Conservation (phyloP, 2,113 vertebrate species). For the Sapajus apella region DNA sequence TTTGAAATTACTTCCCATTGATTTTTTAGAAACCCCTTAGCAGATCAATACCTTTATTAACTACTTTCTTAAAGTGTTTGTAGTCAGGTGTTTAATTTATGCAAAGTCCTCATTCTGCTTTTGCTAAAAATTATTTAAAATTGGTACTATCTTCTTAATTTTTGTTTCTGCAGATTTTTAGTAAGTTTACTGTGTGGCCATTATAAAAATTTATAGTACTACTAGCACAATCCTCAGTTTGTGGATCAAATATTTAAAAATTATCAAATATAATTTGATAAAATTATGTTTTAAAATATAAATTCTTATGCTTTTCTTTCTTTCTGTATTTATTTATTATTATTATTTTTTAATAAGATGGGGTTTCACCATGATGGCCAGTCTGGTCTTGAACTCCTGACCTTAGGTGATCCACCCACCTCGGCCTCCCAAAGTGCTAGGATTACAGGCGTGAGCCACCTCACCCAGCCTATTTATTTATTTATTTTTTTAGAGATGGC, state of each 20-base stretch:
- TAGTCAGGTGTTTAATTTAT: constrained; percentile 11
- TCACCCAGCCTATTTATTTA: no score
- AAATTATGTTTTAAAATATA: not conserved
- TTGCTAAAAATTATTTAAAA: constrained; percentile 37
- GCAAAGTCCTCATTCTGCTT: not conserved
- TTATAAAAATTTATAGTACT: constrained; percentile 42
- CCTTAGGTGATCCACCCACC: no score
- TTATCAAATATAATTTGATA: not conserved
- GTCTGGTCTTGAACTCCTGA: no score
- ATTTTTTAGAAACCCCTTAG: not conserved
- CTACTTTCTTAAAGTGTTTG: not conserved
- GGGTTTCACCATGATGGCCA: no score
- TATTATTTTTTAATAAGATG: no score
- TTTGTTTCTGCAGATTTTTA: constrained; percentile 30
- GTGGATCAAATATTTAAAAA: constrained; percentile 12
- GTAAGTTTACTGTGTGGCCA: not conserved
- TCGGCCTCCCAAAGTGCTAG: no score
- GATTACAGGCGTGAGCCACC: no score
- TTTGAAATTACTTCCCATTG: not conserved
- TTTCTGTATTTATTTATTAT: no score
- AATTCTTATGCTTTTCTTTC: not conserved
- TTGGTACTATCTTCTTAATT: not conserved
- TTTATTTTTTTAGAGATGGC: no score
- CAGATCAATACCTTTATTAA: not conserved
- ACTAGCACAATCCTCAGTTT: not conserved